phyloP scores from a whole-genome alignment of 92 coral and sea anemone species.

The Porites divaricata region DNA sequence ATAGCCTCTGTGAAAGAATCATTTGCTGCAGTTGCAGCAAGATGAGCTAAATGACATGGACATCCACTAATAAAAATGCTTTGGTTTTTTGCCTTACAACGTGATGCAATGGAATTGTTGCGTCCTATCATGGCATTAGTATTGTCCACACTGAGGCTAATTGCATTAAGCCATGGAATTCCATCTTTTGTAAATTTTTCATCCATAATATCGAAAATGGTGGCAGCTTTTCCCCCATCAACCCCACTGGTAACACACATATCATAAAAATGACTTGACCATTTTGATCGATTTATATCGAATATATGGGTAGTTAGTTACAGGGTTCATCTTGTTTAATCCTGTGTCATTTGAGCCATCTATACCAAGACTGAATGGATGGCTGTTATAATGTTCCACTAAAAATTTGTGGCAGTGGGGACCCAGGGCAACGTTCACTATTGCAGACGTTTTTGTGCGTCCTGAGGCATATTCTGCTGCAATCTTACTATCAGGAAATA shows the following conservation, averaged over 20 bases:
- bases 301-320: conserved; percentile 52
- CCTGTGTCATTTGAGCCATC: conserved; percentile 66
- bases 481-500: background rate
- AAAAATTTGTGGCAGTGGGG: conserved; percentile 46
- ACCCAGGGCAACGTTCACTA: conserved; percentile 49
- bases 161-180: conserved; percentile 48
- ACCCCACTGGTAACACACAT: conserved; percentile 67
- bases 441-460: conserved; percentile 47
- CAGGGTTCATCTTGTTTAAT: conserved; percentile 59
- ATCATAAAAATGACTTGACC: conserved; percentile 65
- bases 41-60: conserved; percentile 58
- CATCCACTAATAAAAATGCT: conserved; percentile 42
- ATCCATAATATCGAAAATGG: conserved; percentile 48
- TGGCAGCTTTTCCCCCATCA: conserved; percentile 51
- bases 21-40: conserved; percentile 52
- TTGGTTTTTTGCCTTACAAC: conserved; percentile 35
- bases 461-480: conserved; percentile 55
- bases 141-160: conserved; percentile 53
- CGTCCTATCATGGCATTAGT: conserved; percentile 62
- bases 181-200: conserved; percentile 46
- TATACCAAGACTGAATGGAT: conserved; percentile 69
- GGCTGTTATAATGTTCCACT: conserved; percentile 53
- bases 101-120: conserved; percentile 58
- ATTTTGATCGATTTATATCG: conserved; percentile 59
- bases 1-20: conserved; percentile 26